Percentiles rank a stretch among this genome's conserved stretches.
Evolutionary conservation across 1,140 invertebrate genomes (phyloP).

Genomic region (Babylonia areolata): DNA sequence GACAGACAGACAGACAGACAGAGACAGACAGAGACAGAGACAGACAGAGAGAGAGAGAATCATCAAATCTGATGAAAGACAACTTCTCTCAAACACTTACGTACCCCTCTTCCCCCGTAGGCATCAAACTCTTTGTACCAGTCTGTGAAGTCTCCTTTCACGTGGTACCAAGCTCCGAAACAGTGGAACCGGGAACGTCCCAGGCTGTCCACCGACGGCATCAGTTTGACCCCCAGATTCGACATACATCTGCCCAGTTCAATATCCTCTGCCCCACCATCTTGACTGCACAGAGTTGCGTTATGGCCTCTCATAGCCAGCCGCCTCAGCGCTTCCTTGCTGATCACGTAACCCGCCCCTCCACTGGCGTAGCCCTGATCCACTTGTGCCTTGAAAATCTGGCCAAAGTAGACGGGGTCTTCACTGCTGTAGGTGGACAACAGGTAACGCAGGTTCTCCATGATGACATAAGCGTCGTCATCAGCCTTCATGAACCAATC

Average conservation of each 20-base stretch:
- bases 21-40: too few species aligned
- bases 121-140: slow-evolving; percentile 62
- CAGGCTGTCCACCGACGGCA: slow-evolving; percentile 88
- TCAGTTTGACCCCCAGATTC: slow-evolving; percentile 89
- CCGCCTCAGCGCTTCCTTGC: slow-evolving; percentile 74
- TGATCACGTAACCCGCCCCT: slow-evolving; percentile 89
- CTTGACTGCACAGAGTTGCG: slow-evolving; percentile 78
- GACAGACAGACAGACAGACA: too few species aligned
- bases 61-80: too few species aligned
- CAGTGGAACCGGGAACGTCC: slow-evolving; percentile 95
- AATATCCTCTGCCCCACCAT: slow-evolving; percentile 92
- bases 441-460: slow-evolving; percentile 76
- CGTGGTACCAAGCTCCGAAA: slow-evolving; percentile 79
- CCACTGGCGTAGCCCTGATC: slow-evolving; percentile 73
- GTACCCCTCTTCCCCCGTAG: slow-evolving; percentile 25
- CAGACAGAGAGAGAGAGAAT: too few species aligned
- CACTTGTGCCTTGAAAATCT: slow-evolving; percentile 71
- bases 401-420: slow-evolving; percentile 74
- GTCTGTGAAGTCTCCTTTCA: slow-evolving; percentile 72
- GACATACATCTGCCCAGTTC: slow-evolving; percentile 95
- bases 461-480: slow-evolving; percentile 86
- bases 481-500: slow-evolving; percentile 74
- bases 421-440: slow-evolving; percentile 50
- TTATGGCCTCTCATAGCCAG: slow-evolving; percentile 76
- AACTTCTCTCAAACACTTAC: neutral